A percentile compares a stretch with the other conserved stretches of the same genome.
Evolutionary conservation across 2,888 invertebrate genomes (phyloP).

Genomic region (Molanna angustata): DNA sequence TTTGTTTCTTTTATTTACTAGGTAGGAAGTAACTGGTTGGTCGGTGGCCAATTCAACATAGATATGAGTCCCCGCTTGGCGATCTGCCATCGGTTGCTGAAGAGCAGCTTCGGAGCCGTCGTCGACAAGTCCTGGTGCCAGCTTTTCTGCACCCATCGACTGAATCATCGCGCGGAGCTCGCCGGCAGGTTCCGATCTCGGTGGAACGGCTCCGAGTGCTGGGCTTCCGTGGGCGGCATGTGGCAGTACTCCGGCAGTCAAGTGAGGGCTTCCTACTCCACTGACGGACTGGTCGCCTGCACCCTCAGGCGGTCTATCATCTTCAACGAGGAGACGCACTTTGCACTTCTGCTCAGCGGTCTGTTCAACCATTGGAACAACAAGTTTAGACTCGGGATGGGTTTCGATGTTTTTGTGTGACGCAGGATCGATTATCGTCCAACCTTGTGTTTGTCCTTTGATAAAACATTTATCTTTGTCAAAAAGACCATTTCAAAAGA

Average conservation of each 20-base stretch:
- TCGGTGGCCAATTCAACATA: constrained; percentile 7
- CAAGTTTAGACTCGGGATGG: constrained; percentile 47
- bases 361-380: constrained; percentile 52
- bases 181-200: background rate
- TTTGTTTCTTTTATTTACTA: no score
- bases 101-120: constrained; percentile 6
- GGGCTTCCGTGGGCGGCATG: constrained; percentile 44
- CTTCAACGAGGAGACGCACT: constrained; percentile 41
- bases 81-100: background rate
- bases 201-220: constrained; percentile 29
- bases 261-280: constrained; percentile 46
- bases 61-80: constrained; percentile 1
- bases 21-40: no score
- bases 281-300: constrained; percentile 50
- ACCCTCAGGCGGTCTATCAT: constrained; percentile 47
- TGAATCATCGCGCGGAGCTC: constrained; percentile 38
- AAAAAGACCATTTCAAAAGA: no score
- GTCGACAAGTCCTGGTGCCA: constrained; percentile 40
- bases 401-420: constrained; percentile 15
- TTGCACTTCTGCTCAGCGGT: constrained; percentile 48
- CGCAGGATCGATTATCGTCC: no score
- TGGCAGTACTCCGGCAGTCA: constrained; percentile 9
- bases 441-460: no score
- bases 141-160: constrained; percentile 30
- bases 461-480: no score